phyloP scores from a whole-genome alignment of 2,113 vertebrate species.

The Semicossyphus pulcher region DNA sequence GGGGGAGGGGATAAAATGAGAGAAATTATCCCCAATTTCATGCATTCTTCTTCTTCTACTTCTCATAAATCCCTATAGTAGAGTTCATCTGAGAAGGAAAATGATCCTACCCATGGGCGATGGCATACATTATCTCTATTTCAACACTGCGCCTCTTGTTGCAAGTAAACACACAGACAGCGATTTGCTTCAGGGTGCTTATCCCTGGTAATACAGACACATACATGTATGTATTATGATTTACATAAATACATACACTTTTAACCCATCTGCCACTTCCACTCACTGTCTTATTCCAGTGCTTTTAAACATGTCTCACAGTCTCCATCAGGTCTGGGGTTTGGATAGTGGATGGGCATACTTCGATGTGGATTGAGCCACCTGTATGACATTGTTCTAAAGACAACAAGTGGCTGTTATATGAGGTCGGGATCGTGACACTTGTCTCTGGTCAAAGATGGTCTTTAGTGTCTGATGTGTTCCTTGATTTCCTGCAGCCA shows the following conservation, averaged over 20 bases:
- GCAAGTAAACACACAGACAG: background rate
- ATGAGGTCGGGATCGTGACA: too few relatives aligned
- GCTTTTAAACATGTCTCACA: background rate
- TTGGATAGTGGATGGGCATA: too few relatives aligned
- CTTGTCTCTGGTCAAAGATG: too few relatives aligned
- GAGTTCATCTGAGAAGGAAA: background rate
- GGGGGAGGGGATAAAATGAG: background rate
- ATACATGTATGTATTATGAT: background rate
- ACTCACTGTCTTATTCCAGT: too few relatives aligned
- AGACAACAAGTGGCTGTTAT: too few relatives aligned
- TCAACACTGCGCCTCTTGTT: background rate
- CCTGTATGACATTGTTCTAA: too few relatives aligned
- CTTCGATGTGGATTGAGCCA: too few relatives aligned
- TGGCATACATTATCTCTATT: conserved; percentile 1
- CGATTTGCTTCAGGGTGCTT: background rate
- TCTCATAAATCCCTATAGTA: background rate
- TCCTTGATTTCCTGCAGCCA: background rate
- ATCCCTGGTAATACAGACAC: background rate
- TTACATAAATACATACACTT: conserved; percentile 6
- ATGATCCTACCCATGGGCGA: conserved; percentile 10
- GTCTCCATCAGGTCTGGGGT: background rate
- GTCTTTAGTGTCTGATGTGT: background rate
- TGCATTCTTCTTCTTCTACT: conserved; percentile 10
- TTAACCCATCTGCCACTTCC: too few relatives aligned
- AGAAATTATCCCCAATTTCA: conserved; percentile 31